phyloP scores from a whole-genome alignment of 1,140 invertebrate species.

The Tribolium castaneum region DNA sequence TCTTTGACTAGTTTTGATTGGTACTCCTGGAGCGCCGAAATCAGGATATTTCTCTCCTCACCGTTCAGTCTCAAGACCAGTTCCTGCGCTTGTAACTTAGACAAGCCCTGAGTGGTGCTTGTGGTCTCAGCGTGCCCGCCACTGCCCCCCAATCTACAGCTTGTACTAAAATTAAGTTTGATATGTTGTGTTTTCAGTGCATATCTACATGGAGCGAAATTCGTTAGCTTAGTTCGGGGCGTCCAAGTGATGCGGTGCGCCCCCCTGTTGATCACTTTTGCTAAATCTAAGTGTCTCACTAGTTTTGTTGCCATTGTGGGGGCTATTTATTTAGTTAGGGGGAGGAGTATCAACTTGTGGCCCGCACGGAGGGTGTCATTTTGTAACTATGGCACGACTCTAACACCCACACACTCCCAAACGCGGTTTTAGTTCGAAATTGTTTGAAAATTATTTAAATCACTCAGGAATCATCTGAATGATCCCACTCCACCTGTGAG shows the following conservation, averaged over 20 bases:
- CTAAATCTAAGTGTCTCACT: conserved; percentile 33
- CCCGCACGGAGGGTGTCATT: neutral
- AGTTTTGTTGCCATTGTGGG: conserved; percentile 42
- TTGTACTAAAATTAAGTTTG: conserved; percentile 45
- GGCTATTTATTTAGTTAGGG: neutral
- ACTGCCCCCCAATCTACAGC: conserved; percentile 50
- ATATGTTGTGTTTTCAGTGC: conserved; percentile 4
- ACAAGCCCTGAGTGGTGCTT: conserved; percentile 66
- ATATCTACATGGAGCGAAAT: conserved; percentile 39
- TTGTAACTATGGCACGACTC: neutral
- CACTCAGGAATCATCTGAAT: neutral
- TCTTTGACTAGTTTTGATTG: conserved; percentile 77
- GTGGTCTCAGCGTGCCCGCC: conserved; percentile 61
- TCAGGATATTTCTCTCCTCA: conserved; percentile 75
- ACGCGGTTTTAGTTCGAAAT: too few relatives aligned
- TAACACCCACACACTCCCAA: neutral
- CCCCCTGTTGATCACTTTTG: conserved; percentile 44
- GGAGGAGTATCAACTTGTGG: neutral
- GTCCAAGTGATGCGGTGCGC: conserved; percentile 16
- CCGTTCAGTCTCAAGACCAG: conserved; percentile 74
- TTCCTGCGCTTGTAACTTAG: conserved; percentile 76
- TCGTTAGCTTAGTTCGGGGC: conserved; percentile 47
- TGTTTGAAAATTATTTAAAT: neutral
- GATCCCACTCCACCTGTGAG: neutral
- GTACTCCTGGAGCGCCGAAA: conserved; percentile 75